phyloP scores from a whole-genome alignment of 2,797 vertebrate species.

The Platalea minor region DNA sequence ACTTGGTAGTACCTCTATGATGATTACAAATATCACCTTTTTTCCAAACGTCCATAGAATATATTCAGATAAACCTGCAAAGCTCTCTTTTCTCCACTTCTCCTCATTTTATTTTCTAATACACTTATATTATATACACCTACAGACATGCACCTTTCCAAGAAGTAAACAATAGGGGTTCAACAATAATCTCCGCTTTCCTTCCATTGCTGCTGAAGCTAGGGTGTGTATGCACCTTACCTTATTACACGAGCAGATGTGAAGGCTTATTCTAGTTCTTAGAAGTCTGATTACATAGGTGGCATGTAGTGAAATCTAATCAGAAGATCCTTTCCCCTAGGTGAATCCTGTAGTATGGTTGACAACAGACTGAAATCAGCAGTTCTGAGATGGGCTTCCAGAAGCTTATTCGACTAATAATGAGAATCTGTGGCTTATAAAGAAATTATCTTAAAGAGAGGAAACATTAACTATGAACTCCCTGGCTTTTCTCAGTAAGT shows the following conservation, averaged over 20 bases:
- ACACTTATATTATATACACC: background rate
- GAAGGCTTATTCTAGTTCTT: background rate
- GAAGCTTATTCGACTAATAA: background rate
- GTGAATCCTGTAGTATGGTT: background rate
- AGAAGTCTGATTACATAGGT: background rate
- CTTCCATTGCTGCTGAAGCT: background rate
- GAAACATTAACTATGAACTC: constrained; percentile 58
- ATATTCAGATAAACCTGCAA: background rate
- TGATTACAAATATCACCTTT: background rate
- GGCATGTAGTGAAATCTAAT: background rate
- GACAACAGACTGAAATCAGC: background rate
- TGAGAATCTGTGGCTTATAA: background rate
- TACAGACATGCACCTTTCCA: background rate
- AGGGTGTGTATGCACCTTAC: rapidly evolving
- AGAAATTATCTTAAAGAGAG: constrained; percentile 23
- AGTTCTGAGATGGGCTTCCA: background rate
- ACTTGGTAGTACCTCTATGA: background rate
- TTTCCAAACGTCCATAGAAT: rapidly evolving
- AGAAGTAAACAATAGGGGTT: background rate
- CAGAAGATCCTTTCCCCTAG: background rate
- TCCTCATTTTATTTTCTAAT: background rate
- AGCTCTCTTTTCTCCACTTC: background rate
- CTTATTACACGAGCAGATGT: background rate
- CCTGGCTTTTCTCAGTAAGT: constrained; percentile 39
- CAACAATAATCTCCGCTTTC: background rate